Evolutionary conservation across 2,888 invertebrate genomes (phyloP), one percentile per base, ranked within the genome.

Genomic region (Heteromurus nitidus): DNA sequence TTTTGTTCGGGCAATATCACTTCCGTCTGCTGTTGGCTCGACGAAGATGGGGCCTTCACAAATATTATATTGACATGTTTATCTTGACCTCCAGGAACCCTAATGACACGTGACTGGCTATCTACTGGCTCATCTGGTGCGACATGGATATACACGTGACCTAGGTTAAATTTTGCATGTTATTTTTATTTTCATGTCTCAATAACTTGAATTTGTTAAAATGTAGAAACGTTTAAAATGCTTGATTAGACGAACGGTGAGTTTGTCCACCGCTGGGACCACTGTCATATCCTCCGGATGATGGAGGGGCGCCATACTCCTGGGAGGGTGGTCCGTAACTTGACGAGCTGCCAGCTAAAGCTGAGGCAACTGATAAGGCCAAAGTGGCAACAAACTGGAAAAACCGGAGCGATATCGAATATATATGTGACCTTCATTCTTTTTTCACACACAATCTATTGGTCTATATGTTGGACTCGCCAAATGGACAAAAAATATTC

Each of bases 101-200:
- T 69, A 20, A 81, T 81, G 0, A 81, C 70, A 28, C 75, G 50
- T 13, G 69, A 62, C 60, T 83, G 83, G 3, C 53, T 64, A 55
- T 83, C 83, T 13, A 30, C 69, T 11, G 82, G 65, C 47, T 47
- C 77, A 30, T 82, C 82, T 28, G 79, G 79, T 1, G 77, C 82
- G 47, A 82, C 73, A 28, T 83, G 83, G 26, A 83, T 73, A 26
- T 75, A 80, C 2, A 80, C 82, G 13, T 82, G 82, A n/a, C 26
- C 70, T 36, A 36, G 36, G 5, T 36, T 36, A 36, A 13, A 36
- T n/a, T n/a, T n/a, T n/a, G n/a, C n/a, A n/a, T n/a, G n/a, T n/a
- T n/a, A n/a, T n/a, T n/a, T n/a, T n/a, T n/a, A n/a, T n/a, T n/a
- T n/a, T n/a, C n/a, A n/a, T n/a, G n/a, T n/a, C n/a, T n/a, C n/a